Evolutionary conservation across 2,113 vertebrate genomes (phyloP).

Genomic region (Salvelinus alpinus): DNA sequence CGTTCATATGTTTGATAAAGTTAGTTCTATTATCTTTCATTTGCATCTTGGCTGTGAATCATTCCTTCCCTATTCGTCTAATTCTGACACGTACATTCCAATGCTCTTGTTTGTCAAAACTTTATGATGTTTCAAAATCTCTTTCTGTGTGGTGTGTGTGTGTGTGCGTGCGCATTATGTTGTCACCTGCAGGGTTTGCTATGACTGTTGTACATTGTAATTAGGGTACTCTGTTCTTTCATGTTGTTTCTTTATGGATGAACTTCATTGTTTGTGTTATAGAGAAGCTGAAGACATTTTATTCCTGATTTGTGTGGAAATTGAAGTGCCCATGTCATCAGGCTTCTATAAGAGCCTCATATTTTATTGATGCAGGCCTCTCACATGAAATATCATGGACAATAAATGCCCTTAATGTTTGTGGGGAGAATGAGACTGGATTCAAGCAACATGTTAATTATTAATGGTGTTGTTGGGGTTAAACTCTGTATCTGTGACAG

Average conservation of each 20-base stretch:
- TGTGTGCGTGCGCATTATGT: no score
- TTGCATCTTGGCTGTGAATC: conserved; percentile 1
- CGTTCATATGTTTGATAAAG: conserved; percentile 6
- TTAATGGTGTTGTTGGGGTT: conserved; percentile 28
- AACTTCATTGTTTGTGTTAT: no score
- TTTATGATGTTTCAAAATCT: no score
- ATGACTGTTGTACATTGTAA: no score
- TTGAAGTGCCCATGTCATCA: not conserved
- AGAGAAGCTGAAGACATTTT: no score
- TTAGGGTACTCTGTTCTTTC: no score
- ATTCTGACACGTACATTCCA: no score
- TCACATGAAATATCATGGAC: conserved; percentile 37
- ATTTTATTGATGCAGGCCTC: conserved; percentile 34
- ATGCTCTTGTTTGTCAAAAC: no score
- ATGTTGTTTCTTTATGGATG: no score
- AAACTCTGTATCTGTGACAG: conserved; percentile 17
- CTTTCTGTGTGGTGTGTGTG: no score
- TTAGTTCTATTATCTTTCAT: not conserved
- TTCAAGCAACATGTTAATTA: conserved; percentile 44
- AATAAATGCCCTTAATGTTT: conserved; percentile 42
- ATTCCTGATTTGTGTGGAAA: no score
- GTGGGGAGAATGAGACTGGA: conserved; percentile 36
- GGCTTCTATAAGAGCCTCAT: conserved; percentile 14
- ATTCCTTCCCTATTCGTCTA: not conserved
- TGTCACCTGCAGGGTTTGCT: no score